Conservation (phyloP, 2,888 invertebrate species). For the Keiferia lycopersicella region DNA sequence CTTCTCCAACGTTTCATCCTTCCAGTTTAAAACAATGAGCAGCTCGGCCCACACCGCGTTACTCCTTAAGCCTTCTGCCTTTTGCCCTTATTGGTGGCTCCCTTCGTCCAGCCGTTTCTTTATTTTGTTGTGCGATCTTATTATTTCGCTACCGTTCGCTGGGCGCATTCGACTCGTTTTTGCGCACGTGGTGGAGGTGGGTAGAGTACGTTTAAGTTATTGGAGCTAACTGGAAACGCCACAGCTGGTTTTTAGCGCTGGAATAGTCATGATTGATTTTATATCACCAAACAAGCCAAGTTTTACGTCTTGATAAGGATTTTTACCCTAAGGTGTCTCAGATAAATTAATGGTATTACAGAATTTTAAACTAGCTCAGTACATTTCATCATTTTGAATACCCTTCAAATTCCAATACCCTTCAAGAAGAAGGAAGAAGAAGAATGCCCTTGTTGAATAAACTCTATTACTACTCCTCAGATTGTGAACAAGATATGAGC, state of each 20-base stretch:
- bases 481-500: no score
- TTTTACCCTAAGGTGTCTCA: no score
- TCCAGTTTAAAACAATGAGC: constrained; percentile 64
- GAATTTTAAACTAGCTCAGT: no score
- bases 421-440: no score
- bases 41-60: constrained; percentile 76
- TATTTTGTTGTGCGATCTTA: constrained; percentile 81
- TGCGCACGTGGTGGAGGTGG: constrained; percentile 43
- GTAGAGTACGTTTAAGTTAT: neutral
- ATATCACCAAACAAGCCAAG: no score
- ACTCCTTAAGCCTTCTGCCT: constrained; percentile 47
- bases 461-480: no score
- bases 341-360: no score
- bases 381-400: no score
- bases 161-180: constrained; percentile 71
- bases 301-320: no score
- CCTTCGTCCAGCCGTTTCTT: constrained; percentile 78
- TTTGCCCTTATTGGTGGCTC: constrained; percentile 78
- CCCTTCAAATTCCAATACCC: no score
- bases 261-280: no score
- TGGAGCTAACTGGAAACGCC: neutral
- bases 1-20: constrained; percentile 49
- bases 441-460: no score
- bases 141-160: constrained; percentile 80
- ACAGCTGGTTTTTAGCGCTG: neutral